Conservation (phyloP, 1,140 invertebrate species). For the Aphidius gifuensis region DNA sequence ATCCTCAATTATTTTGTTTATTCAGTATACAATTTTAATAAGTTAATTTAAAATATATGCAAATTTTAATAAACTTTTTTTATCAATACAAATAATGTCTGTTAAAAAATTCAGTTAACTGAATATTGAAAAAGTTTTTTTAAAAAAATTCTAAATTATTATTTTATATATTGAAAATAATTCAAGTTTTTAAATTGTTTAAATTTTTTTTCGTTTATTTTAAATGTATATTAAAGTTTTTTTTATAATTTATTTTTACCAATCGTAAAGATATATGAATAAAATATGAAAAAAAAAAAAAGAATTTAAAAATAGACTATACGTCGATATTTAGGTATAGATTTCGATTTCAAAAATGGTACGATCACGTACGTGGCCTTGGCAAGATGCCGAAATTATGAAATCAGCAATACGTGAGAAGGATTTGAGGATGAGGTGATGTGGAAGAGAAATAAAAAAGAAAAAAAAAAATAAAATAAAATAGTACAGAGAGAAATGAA, state of each 20-base stretch:
- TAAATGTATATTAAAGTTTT: background rate
- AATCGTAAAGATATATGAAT: background rate
- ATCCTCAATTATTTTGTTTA: too few species aligned
- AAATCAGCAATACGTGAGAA: conserved; percentile 51
- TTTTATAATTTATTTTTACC: background rate
- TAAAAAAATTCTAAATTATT: too few species aligned
- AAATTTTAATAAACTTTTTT: too few species aligned
- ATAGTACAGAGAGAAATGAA: background rate
- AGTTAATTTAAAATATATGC: too few species aligned
- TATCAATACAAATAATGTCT: too few species aligned
- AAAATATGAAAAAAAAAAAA: conserved; percentile 15
- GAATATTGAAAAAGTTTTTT: too few species aligned
- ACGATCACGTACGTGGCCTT: conserved; percentile 38
- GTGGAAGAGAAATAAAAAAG: conserved; percentile 1
- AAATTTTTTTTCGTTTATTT: conserved; percentile 2
- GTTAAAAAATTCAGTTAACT: too few species aligned
- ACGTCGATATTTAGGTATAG: conserved; percentile 32
- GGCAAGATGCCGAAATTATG: conserved; percentile 52
- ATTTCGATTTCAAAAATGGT: conserved; percentile 37
- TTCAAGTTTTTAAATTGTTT: conserved; percentile 7
- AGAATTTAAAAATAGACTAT: background rate
- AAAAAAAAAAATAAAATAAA: background rate
- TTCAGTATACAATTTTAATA: too few species aligned
- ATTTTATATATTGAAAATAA: too few species aligned
- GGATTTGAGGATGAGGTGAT: conserved; percentile 29